Conservation (phyloP, 1,140 invertebrate species). For the Zaprionus africanus region DNA sequence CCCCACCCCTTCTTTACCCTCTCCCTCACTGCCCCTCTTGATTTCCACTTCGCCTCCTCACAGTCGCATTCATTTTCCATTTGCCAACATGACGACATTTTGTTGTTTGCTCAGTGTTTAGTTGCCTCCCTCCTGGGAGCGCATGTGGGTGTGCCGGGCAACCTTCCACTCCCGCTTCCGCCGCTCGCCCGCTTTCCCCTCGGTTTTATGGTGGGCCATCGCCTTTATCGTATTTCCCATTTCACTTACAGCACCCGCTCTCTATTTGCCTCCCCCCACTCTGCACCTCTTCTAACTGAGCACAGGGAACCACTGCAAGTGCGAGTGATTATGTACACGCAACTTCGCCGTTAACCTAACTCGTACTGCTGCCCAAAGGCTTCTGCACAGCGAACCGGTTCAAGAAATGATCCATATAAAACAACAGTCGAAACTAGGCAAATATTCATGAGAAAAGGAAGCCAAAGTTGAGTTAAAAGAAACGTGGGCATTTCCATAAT, state of each 20-base stretch:
- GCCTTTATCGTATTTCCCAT: conserved; percentile 11
- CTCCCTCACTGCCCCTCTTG: neutral
- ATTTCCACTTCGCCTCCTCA: neutral
- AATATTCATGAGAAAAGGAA: neutral
- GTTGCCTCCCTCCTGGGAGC: conserved; percentile 26
- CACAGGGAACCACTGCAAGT: conserved; percentile 52
- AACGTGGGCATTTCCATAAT: neutral
- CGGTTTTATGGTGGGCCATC: neutral
- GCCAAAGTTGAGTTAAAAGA: neutral
- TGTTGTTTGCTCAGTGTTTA: conserved; percentile 70
- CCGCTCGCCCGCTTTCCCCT: too few relatives aligned
- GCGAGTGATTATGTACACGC: conserved; percentile 75
- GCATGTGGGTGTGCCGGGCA: conserved; percentile 26
- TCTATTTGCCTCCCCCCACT: conserved; percentile 8
- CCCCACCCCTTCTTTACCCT: neutral
- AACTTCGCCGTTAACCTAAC: conserved; percentile 68
- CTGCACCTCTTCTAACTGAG: neutral
- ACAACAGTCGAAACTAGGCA: neutral
- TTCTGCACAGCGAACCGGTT: conserved; percentile 4
- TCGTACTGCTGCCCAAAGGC: neutral
- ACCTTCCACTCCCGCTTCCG: too few relatives aligned
- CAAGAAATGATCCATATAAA: neutral
- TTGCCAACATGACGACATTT: conserved; percentile 71
- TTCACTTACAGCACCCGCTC: conserved; percentile 35
- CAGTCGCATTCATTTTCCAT: conserved; percentile 51